These are phyloP conservation scores for Dinomys branickii DNA, from an alignment of 2,113 vertebrate species.

Conservation along the genomic window DNA sequence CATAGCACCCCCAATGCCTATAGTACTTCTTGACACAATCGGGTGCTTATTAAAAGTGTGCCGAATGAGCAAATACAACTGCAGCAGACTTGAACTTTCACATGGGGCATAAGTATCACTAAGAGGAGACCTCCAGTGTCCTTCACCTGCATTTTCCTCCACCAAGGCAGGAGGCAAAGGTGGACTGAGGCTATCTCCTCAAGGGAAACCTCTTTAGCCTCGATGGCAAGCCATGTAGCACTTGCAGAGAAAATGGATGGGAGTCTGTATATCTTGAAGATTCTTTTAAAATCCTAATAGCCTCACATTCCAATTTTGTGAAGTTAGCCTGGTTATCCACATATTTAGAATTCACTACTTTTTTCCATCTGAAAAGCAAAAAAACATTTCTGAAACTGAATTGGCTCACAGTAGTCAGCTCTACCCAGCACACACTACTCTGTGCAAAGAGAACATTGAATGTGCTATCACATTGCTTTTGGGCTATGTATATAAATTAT, in stretches of 20 bases:
- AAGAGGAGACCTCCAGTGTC: neutral
- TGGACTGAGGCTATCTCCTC: neutral
- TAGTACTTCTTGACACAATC: neutral
- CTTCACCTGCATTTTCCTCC: neutral
- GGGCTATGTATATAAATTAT: neutral
- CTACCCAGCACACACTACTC: neutral
- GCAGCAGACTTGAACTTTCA: neutral
- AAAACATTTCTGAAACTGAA: conserved; percentile 42
- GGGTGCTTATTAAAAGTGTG: neutral
- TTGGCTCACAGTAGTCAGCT: neutral
- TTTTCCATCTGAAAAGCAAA: neutral
- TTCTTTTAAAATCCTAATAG: neutral
- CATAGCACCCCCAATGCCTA: neutral
- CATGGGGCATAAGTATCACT: neutral
- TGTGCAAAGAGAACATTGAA: neutral
- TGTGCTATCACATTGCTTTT: neutral
- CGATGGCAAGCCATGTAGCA: neutral
- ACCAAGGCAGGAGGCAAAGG: neutral
- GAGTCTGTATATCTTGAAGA: neutral
- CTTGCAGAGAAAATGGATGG: neutral
- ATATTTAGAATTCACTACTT: conserved; percentile 6
- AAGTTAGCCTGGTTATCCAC: neutral
- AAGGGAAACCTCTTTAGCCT: neutral
- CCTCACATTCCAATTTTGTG: neutral
- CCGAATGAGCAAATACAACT: neutral